phyloP scores from a whole-genome alignment of 2,888 invertebrate genomes.

The Xanthia togata region DNA sequence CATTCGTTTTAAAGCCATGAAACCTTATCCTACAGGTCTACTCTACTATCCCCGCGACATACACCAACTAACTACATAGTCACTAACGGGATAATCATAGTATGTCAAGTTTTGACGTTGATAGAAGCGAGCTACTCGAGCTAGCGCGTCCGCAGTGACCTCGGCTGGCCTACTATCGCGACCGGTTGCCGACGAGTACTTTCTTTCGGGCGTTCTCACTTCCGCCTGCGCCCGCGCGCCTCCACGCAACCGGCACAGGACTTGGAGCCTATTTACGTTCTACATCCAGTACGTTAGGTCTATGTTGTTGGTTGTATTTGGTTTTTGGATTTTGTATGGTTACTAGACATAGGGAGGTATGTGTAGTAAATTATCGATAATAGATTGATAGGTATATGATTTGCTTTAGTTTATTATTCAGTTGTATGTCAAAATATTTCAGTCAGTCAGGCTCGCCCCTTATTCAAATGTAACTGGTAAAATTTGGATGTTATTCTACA shows the following conservation, averaged over 20 bases:
- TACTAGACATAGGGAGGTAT: neutral
- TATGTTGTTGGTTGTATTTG: neutral
- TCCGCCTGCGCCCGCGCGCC: constrained; percentile 86
- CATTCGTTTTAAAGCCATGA: neutral
- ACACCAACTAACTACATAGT: constrained; percentile 23
- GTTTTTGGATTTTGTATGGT: neutral
- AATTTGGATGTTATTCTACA: neutral
- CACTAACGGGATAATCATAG: constrained; percentile 63
- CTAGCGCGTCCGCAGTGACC: constrained; percentile 67
- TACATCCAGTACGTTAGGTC: constrained; percentile 49
- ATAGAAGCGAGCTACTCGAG: constrained; percentile 61
- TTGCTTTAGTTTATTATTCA: neutral
- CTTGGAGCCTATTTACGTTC: constrained; percentile 73
- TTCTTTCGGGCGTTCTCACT: constrained; percentile 89
- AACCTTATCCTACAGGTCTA: neutral
- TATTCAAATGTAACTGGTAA: too few relatives aligned
- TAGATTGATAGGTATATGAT: neutral
- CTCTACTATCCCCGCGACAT: neutral
- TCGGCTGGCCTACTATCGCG: constrained; percentile 84
- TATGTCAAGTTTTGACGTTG: constrained; percentile 68
- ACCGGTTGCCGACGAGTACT: constrained; percentile 87
- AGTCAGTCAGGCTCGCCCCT: too few relatives aligned
- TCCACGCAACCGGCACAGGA: constrained; percentile 87
- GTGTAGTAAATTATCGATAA: too few relatives aligned
- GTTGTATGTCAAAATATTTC: neutral